These are phyloP conservation scores for Nettapus auritus DNA, from an alignment of 2,113 vertebrate species.

Conservation along the genomic window DNA sequence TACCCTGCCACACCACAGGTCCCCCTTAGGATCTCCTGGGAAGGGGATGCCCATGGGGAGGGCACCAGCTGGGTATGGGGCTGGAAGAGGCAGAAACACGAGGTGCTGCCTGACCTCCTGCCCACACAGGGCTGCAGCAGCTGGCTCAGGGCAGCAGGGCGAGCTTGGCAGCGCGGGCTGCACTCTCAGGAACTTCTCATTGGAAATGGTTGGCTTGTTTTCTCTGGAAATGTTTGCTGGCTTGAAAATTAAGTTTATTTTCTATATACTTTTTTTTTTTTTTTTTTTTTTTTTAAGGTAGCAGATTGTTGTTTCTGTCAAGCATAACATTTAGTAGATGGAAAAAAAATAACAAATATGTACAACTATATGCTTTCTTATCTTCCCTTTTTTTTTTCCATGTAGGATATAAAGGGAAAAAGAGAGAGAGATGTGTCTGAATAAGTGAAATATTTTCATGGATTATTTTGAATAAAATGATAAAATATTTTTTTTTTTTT, in stretches of 20 bases:
- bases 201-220: constrained; percentile 23
- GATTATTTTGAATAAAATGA: neutral
- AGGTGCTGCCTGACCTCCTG: neutral
- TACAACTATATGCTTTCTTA: neutral
- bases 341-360: neutral
- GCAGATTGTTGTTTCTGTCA: constrained; percentile 27
- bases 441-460: neutral
- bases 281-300: neutral
- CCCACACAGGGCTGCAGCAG: neutral
- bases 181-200: neutral
- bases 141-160: neutral
- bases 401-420: neutral
- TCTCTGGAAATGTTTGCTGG: neutral
- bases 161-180: neutral
- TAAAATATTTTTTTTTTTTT: neutral
- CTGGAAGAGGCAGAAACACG: neutral
- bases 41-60: neutral
- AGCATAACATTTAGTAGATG: neutral
- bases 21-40: neutral
- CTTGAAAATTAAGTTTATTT: neutral
- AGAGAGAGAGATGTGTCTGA: neutral
- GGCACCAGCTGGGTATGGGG: neutral
- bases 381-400: neutral
- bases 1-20: no score
- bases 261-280: neutral